Evolutionary conservation across 2,888 invertebrate genomes (phyloP).

Genomic region (Phragmatobia fuliginosa): DNA sequence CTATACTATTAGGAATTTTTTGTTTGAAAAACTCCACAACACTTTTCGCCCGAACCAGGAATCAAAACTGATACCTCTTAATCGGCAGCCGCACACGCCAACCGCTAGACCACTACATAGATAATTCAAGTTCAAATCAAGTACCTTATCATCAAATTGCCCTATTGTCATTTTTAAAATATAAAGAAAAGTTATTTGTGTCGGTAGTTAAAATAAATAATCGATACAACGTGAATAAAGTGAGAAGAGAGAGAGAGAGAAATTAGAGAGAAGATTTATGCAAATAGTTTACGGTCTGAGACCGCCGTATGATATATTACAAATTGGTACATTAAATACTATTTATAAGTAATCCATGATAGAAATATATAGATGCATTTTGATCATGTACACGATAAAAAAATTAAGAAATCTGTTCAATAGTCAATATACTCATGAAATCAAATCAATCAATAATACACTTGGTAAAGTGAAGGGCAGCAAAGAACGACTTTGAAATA

Average conservation of each 20-base stretch:
- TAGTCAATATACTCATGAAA: constrained; percentile 6
- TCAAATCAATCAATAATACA: not conserved
- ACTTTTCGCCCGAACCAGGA: too few species aligned
- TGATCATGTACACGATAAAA: constrained; percentile 35
- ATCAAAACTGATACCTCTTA: too few species aligned
- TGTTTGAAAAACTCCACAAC: too few species aligned
- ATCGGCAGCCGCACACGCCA: too few species aligned
- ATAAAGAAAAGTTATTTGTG: constrained; percentile 20
- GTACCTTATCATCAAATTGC: too few species aligned
- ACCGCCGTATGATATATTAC: constrained; percentile 60
- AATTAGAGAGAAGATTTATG: constrained; percentile 68
- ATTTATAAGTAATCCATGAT: constrained; percentile 15
- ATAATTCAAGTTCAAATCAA: too few species aligned
- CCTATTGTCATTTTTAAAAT: too few species aligned
- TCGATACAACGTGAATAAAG: constrained; percentile 61
- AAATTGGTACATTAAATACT: constrained; percentile 48
- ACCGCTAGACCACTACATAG: too few species aligned
- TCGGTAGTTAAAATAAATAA: constrained; percentile 54
- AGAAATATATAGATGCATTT: constrained; percentile 19
- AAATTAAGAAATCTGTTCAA: constrained; percentile 13
- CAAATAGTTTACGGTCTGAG: constrained; percentile 68
- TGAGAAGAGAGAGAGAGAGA: too few species aligned
- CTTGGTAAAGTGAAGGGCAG: too few species aligned
- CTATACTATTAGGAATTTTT: too few species aligned
- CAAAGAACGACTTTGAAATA: too few species aligned